Conservation (phyloP, 2,113 vertebrate genomes). For the Atlantisia rogersi region DNA sequence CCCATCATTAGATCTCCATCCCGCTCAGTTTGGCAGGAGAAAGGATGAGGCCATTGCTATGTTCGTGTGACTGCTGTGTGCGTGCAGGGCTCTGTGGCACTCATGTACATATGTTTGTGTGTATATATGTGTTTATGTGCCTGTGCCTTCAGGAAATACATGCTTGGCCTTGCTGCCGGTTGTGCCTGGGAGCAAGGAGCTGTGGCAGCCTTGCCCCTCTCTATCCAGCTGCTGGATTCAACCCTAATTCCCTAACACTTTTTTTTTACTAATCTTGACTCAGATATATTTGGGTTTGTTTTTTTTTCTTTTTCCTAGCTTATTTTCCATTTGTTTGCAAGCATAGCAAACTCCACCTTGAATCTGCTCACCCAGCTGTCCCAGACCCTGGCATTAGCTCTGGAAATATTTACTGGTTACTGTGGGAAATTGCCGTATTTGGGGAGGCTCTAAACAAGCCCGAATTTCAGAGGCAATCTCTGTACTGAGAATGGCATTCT, state of each 20-base stretch:
- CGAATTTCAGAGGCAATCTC: background rate
- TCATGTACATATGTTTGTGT: fast-evolving
- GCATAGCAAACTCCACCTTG: background rate
- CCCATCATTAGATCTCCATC: background rate
- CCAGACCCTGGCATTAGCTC: background rate
- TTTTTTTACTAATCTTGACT: background rate
- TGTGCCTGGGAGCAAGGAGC: background rate
- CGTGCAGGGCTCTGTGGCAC: background rate
- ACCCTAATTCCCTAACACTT: background rate
- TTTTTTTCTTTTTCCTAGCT: background rate
- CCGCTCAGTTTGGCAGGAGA: background rate
- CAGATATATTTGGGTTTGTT: background rate
- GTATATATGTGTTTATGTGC: background rate
- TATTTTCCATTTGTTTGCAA: background rate
- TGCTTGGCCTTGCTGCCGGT: background rate
- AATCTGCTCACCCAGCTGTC: background rate
- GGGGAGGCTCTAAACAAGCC: background rate
- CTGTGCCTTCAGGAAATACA: background rate
- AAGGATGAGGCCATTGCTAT: background rate
- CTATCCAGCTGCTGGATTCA: background rate
- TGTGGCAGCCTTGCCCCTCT: background rate
- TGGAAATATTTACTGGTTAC: background rate
- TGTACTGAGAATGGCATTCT: background rate
- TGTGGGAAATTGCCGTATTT: background rate
- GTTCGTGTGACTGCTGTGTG: background rate